These are phyloP conservation scores for Oreonectes daqikongensis DNA, from an alignment of 2,797 vertebrate species.

Conservation along the genomic window DNA sequence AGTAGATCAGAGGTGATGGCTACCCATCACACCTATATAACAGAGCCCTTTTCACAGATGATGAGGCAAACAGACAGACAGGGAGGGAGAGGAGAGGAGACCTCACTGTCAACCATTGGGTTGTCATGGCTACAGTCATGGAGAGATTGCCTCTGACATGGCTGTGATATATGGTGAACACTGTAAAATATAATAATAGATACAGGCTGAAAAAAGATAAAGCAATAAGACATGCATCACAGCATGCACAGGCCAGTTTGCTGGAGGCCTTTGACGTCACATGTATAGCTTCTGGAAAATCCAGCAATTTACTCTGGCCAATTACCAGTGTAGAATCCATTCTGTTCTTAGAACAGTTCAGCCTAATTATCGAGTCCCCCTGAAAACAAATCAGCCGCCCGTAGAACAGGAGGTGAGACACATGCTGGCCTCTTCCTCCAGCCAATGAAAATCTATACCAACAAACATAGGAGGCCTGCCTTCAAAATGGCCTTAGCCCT, in stretches of 20 bases:
- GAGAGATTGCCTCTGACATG: conserved; percentile 27
- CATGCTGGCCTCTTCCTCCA: conserved; percentile 42
- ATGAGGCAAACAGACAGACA: conserved; percentile 41
- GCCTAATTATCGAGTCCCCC: conserved; percentile 55
- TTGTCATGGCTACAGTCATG: conserved; percentile 55
- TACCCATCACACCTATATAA: conserved; percentile 45
- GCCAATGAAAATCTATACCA: conserved; percentile 55
- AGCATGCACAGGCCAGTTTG: conserved; percentile 16
- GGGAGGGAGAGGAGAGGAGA: conserved; percentile 10
- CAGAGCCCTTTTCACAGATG: conserved; percentile 48
- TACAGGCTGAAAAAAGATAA: conserved; percentile 41
- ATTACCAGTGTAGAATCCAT: conserved; percentile 72
- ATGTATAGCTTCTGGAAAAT: conserved; percentile 55
- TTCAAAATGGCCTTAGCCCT: conserved; percentile 52
- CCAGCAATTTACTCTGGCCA: conserved; percentile 81
- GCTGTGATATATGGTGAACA: conserved; percentile 32
- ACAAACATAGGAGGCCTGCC: conserved; percentile 52
- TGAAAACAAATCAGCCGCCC: conserved; percentile 60
- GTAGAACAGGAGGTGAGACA: conserved; percentile 39
- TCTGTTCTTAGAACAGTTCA: conserved; percentile 51
- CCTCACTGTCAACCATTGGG: conserved; percentile 28
- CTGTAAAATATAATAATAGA: too few relatives aligned
- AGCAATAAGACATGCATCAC: conserved; percentile 47
- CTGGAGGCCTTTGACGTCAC: conserved; percentile 41
- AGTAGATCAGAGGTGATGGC: conserved; percentile 71